These are phyloP conservation scores for Cottus gobio DNA, from an alignment of 2,113 vertebrate species.

Conservation along the genomic window DNA sequence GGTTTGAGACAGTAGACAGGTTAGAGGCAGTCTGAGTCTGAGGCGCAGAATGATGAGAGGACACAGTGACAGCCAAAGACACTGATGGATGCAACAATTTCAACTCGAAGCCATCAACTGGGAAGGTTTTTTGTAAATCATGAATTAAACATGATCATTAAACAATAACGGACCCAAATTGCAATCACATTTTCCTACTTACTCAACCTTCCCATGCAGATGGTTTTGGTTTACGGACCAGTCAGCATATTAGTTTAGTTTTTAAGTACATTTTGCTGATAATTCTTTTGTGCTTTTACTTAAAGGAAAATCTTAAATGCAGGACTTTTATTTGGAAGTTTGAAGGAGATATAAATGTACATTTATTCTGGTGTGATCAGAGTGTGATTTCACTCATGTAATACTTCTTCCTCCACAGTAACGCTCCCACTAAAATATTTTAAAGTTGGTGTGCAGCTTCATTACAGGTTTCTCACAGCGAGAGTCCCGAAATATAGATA, in stretches of 20 bases:
- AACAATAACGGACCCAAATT: slow-evolving; percentile 3
- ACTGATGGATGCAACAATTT: slow-evolving; percentile 15
- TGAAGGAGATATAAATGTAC: background rate
- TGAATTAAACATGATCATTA: slow-evolving; percentile 4
- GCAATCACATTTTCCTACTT: background rate
- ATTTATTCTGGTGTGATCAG: background rate
- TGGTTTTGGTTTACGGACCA: background rate
- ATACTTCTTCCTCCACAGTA: background rate
- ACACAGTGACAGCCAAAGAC: slow-evolving; percentile 17
- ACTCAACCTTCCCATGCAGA: background rate
- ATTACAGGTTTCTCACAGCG: background rate
- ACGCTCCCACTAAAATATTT: background rate
- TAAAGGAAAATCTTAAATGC: background rate
- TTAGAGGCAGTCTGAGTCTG: slow-evolving; percentile 43
- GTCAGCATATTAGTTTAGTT: background rate
- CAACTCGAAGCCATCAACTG: slow-evolving; percentile 1
- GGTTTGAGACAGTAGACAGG: slow-evolving; percentile 53
- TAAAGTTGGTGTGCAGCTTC: background rate
- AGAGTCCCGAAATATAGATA: background rate
- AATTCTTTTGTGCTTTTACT: background rate
- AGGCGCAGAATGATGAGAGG: slow-evolving; percentile 24
- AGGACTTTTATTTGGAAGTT: background rate
- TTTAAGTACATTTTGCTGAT: too few species aligned
- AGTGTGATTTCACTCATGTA: background rate
- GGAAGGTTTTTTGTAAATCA: background rate